Percentiles rank a stretch among this genome's conserved stretches.
phyloP scores from a whole-genome alignment of 2,113 vertebrate species.

The Solenodon paradoxus region DNA sequence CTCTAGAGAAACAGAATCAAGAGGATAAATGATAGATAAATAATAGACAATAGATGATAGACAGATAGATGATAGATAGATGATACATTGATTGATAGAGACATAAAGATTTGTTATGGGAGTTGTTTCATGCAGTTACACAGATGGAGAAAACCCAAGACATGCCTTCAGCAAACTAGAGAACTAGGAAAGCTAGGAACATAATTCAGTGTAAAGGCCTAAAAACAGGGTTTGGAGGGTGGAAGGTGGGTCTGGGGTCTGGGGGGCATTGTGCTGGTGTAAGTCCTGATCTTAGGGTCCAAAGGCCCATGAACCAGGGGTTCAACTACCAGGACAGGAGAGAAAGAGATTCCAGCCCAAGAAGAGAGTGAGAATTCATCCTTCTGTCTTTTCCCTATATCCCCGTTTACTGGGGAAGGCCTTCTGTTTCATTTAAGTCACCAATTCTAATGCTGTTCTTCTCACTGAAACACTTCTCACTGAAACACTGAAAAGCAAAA shows the following conservation, averaged over 20 bases:
- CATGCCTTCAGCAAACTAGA: background rate
- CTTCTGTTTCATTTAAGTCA: background rate
- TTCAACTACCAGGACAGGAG: background rate
- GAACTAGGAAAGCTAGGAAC: background rate
- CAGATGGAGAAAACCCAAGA: background rate
- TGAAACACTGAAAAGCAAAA: background rate
- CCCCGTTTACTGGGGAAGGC: background rate
- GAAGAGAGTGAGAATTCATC: background rate
- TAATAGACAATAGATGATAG: background rate
- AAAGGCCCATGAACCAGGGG: background rate
- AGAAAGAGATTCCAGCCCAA: too few species aligned
- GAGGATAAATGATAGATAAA: background rate
- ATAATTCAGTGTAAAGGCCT: background rate
- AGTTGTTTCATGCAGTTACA: background rate
- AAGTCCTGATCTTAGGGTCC: background rate
- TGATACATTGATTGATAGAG: background rate
- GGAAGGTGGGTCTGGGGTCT: too few species aligned
- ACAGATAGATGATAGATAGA: background rate
- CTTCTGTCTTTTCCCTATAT: background rate
- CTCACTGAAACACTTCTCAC: background rate
- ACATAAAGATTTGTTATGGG: background rate
- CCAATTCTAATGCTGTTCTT: background rate
- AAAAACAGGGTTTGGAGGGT: background rate
- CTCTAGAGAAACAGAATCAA: background rate
- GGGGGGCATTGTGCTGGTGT: background rate